Base-by-base conservation (phyloP, 2,797 vertebrate species). In the Fistularia tabacaria region DNA sequence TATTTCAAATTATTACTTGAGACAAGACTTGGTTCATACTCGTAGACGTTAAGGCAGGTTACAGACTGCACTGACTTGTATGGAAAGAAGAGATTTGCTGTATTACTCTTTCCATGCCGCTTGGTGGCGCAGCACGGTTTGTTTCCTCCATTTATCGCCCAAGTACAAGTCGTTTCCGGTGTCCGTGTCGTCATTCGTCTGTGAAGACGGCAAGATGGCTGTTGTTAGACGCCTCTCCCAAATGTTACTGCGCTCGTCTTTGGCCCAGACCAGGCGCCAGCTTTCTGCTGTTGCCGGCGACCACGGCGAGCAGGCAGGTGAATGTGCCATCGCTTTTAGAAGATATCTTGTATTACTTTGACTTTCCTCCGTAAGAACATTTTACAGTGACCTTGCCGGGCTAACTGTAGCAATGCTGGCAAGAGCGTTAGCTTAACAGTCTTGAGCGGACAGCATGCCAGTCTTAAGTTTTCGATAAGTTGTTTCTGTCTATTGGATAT, bases 321-420 rank as follows among this genome's bases (percentile, higher is more conserved):
- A 69, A 0, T 36, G 0, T 1, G 1, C 0, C 9, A 0, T 25
- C 25, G 5, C 25, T 25, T 3, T 5, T 25, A n/a, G 25, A 25
- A 25, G 2, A 25, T 25, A 25, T 25, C 25, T 25, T 25, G 25
- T 5, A 25, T 25, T 25, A 5, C 25, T 3, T 25, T 5, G 25
- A 25, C 5, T 25, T 2, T 25, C 25, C 25, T 25, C 25, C 5
- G 2, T 25, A 5, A 3, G 25, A 3, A 25, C 25, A 25, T 11
- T 13, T 36, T 6, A 55, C 56, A n/a, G 66, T 90, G 88, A 90
- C 88, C 88, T 90, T 89, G 87, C 58, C 69, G 40, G 39, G 53
- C 54, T 57, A 64, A 46, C 49, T n/a, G 44, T 76, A 74, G 76
- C 69, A 7, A 0, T 1, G 0, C 50, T 71, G 67, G 66, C 73